These are phyloP conservation scores for Tyrannus savana DNA, from an alignment of 2,113 vertebrate genomes.

Conservation along the genomic window DNA sequence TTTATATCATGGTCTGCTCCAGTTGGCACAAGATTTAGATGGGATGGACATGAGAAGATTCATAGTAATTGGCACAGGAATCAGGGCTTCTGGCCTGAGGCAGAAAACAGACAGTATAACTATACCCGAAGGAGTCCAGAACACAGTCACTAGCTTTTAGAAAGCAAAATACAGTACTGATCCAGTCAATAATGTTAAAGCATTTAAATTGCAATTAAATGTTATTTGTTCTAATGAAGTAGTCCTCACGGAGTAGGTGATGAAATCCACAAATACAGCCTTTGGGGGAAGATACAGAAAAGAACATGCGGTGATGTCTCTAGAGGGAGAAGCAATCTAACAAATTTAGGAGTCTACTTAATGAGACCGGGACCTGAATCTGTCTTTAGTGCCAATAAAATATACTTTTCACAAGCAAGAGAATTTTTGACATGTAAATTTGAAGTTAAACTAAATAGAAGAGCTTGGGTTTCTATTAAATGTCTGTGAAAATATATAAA, in stretches of 20 bases:
- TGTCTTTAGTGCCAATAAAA: neutral
- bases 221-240: neutral
- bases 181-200: neutral
- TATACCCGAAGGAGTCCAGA: neutral
- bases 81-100: neutral
- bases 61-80: neutral
- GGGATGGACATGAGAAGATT: neutral
- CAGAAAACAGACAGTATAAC: neutral
- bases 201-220: constrained; percentile 8
- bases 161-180: neutral
- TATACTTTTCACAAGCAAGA: neutral
- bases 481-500: neutral
- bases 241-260: neutral
- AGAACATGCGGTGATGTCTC: neutral
- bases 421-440: neutral
- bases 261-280: neutral
- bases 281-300: neutral
- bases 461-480: neutral
- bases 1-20: neutral
- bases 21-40: neutral
- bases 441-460: neutral
- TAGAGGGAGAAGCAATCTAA: neutral
- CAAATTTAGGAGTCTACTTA: neutral
- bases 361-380: neutral
- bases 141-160: neutral